Base-by-base conservation (phyloP, 1,140 invertebrate genomes). In the Panagrolaimus sp. region DNA sequence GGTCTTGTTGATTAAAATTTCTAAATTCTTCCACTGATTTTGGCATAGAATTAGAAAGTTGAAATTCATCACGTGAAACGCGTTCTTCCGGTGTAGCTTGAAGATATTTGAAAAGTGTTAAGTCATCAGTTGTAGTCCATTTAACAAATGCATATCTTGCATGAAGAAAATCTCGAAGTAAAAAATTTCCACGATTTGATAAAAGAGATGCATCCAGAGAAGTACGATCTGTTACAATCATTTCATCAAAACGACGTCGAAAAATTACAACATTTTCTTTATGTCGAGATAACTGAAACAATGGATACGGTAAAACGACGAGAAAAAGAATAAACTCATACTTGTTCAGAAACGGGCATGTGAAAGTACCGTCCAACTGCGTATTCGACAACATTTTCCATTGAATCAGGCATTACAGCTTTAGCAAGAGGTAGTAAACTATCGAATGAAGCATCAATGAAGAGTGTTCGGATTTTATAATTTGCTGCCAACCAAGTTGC, bases 401-500 rank as follows among this genome's bases (percentile, higher is more conserved):
- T 21, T 12, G 17, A 43, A 24, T 64, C 28, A n/a, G 63, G 63
- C 63, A 64, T 64, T 15, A 17, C 28, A 5, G 17, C 28, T 32
- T 64, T 17, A 0, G 63, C 63, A 17, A 64, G 28, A 52, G 84
- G 84, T 24, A 83, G 67, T 7, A 85, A 73, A 65, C 84, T 76
- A 79, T 85, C 85, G 80, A 85, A 85, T 32, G 83, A 84, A 8
- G 85, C 85, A 78, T 85, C 85, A 64, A 85, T 65, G 21, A 85
- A 15, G 9, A 68, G 52, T n/a, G 71, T 76, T 68, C 80, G 81
- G 32, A 85, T 72, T 21, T 84, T 84, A 69, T 85, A 85, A 55
- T 78, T 81, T 75, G 79, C 82, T 14, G 83, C 83, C 24, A 82
- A 80, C 84, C 84, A 85, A 7, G 80, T 77, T 1, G 84, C 83